Base-by-base conservation (phyloP, 2,797 vertebrate genomes). In the Syndactyla subalaris region DNA sequence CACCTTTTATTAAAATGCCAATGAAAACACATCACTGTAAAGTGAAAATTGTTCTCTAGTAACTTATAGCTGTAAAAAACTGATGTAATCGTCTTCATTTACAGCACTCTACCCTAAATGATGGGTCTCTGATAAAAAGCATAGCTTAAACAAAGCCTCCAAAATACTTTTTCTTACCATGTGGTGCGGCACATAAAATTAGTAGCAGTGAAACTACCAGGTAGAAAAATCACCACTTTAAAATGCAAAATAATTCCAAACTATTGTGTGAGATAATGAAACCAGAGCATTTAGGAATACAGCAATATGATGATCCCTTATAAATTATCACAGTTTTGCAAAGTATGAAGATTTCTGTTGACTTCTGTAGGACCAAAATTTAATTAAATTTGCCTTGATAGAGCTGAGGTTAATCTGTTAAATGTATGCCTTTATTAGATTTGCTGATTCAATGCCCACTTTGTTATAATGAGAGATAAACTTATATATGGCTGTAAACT, bases 1-100 rank as follows among this genome's bases (percentile, higher is more conserved):
- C 75, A 76, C 12, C 14, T 80, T 88, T 73, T 80, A 88, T 91
- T 90, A 96, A 96, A 91, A 89, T 88, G 32, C 21, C 39, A 95
- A 79, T 73, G 85, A 85, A 93, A 96, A 81, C 26, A 54, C 24
- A 45, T 78, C 79, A 80, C 52, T 80, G 18, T 83, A 59, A 92
- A 90, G 80, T 78, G 39, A 92, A 97, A 92, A 92, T 77, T 89
- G 32, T 43, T 85, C 86, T 91, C 68, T 92, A 83, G 48, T 78
- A 91, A 81, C 39, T 81, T 95, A 78, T 8, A 95, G 13, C 49
- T 90, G 38, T 61, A 81, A 94, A 92, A 41, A 1, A 68, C 30
- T 39, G 57, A 34, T 48, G 85, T 36, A 93, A 72, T 52, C 0
- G 0, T 92, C 93, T 72, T 43, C 45, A 63, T 93, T 83, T 66